Conservation (phyloP, 2,113 vertebrate genomes). For the Parus major region DNA sequence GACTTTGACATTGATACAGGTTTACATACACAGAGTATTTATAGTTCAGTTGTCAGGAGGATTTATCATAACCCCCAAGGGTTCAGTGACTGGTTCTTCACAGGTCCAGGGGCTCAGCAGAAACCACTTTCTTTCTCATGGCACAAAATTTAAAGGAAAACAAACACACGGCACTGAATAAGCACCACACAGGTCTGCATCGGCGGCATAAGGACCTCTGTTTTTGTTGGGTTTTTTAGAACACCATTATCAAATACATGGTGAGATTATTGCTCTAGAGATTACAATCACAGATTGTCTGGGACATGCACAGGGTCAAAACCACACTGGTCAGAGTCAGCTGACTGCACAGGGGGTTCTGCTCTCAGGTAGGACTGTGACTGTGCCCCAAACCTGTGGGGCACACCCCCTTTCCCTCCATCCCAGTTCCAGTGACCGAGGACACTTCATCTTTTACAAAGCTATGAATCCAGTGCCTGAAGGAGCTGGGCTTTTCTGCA, state of each 20-base stretch:
- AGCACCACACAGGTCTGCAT: neutral
- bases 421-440: neutral
- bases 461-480: neutral
- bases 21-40: neutral
- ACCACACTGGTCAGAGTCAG: neutral
- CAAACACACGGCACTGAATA: fast-evolving
- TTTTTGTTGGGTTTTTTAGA: neutral
- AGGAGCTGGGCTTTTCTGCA: neutral
- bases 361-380: neutral
- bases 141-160: neutral
- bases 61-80: neutral
- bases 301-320: neutral
- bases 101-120: neutral
- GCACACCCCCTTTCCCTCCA: fast-evolving
- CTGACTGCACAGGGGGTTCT: fast-evolving
- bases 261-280: neutral
- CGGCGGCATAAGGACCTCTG: fast-evolving
- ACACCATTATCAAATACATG: neutral
- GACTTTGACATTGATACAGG: neutral
- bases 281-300: neutral
- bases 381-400: fast-evolving
- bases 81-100: neutral
- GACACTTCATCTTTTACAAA: neutral
- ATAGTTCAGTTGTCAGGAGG: neutral
- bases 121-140: neutral